Percentiles rank a stretch among this genome's conserved stretches.
phyloP scores from a whole-genome alignment of 1,140 invertebrate genomes.

The Heliconius nattereri region DNA sequence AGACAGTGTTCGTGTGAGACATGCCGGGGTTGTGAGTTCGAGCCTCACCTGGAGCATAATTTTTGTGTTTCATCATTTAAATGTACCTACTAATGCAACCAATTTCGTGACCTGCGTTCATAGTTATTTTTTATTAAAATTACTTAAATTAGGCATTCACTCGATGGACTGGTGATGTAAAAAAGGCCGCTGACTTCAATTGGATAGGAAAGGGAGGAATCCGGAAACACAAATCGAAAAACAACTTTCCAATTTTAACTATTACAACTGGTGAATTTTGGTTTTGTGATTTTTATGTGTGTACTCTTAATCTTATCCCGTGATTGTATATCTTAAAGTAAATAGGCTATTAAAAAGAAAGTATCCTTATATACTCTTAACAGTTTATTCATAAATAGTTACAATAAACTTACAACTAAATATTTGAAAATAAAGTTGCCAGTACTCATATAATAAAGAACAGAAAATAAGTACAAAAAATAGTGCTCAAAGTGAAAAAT shows the following conservation, averaged over 20 bases:
- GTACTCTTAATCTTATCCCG: too few relatives aligned
- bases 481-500: not conserved
- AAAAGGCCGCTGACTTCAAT: too few relatives aligned
- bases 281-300: too few relatives aligned
- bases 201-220: too few relatives aligned
- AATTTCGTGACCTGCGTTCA: not conserved
- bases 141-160: too few relatives aligned
- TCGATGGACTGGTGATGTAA: too few relatives aligned
- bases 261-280: too few relatives aligned
- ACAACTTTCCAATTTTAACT: too few relatives aligned
- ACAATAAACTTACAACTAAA: constrained; percentile 17
- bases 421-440: not conserved
- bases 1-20: constrained; percentile 31
- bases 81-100: not conserved
- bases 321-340: too few relatives aligned
- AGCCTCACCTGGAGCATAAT: constrained; percentile 34
- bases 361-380: not conserved
- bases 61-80: constrained; percentile 1
- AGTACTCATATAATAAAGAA: not conserved
- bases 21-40: constrained; percentile 37
- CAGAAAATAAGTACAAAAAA: constrained; percentile 4
- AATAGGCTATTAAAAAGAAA: not conserved
- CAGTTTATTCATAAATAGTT: constrained; percentile 20
- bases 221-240: too few relatives aligned
- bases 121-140: too few relatives aligned